Base-by-base conservation (phyloP, 2,113 vertebrate genomes). In the Mungos mungo region DNA sequence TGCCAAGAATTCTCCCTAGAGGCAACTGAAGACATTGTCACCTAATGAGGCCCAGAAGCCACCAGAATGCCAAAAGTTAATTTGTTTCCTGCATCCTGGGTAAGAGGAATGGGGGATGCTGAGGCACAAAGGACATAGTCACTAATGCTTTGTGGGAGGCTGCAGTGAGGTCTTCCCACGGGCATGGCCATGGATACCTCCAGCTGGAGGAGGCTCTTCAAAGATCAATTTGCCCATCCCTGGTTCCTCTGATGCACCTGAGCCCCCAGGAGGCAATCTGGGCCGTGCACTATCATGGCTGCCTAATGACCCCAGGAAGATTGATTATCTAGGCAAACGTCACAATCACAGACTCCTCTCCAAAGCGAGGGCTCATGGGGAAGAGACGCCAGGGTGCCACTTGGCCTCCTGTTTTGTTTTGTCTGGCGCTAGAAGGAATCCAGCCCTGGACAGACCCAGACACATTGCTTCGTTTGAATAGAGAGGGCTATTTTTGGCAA, bases 401-500 rank as follows among this genome's bases (percentile, higher is more conserved):
- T 31, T 60, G 66, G 31, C 33, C 69, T 95, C 25, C 21, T 23
- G 14, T 63, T 77, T 83, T 47, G 11, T 33, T 85, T 87, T 79
- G 38, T 80, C 79, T 72, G 21, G 11, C 71, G 3, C 63, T 74
- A 52, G 95, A 88, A 96, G 50, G 76, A 89, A 76, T 13, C 66
- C 38, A 93, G 15, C 88, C 33, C n/a, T 84, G 52, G 50, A 63
- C 0, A 29, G 97, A 95, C 57, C 13, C 69, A 69, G 89, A 93
- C 63, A 65, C 45, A 21, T 33, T 88, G 12, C 74, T 95, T 93
- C 50, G 5, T 90, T 66, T 63, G 83, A 41, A 95, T 50, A n/a
- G 95, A 94, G 29, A 82, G 27, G 25, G 11, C 89, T 96, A 60
- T 94, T 94, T 96, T 95, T 68, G 89, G 89, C 88, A 38, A 47